Conservation (phyloP, 2,797 vertebrate genomes). For the Lateolabrax maculatus region DNA sequence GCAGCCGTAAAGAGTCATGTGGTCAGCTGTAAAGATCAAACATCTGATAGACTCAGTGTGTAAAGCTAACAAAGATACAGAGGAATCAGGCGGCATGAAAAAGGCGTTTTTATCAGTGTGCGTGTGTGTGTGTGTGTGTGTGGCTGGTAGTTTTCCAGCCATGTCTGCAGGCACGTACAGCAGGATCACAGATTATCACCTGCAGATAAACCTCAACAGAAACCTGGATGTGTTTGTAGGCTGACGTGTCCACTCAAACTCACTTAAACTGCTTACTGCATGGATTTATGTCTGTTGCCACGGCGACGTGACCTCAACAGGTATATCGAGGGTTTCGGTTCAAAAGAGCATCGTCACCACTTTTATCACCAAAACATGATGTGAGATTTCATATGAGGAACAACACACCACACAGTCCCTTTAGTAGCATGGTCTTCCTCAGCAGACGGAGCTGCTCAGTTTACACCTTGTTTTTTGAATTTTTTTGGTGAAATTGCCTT, state of each 20-base stretch:
- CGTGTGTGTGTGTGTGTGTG: slow-evolving; percentile 15
- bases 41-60: not conserved
- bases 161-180: slow-evolving; percentile 45
- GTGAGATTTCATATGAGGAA: too few species aligned
- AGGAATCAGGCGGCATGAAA: not conserved
- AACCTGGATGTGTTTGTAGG: slow-evolving; percentile 15
- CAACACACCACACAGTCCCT: too few species aligned
- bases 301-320: not conserved
- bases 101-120: not conserved
- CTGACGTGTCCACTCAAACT: not conserved
- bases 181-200: slow-evolving; percentile 33
- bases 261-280: slow-evolving; percentile 1
- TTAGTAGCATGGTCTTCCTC: too few species aligned
- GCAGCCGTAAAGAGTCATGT: slow-evolving; percentile 3
- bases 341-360: not conserved
- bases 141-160: slow-evolving; percentile 23
- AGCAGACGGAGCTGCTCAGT: too few species aligned
- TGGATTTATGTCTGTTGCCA: slow-evolving; percentile 12
- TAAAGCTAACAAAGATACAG: not conserved
- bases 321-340: not conserved
- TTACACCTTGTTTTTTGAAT: too few species aligned
- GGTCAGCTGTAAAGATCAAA: not conserved
- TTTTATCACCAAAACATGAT: too few species aligned
- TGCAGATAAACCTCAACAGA: slow-evolving; percentile 28
- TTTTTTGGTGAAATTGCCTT: too few species aligned